phyloP scores from a whole-genome alignment of 2,888 invertebrate genomes.

The Leptodirus hochenwartii region DNA sequence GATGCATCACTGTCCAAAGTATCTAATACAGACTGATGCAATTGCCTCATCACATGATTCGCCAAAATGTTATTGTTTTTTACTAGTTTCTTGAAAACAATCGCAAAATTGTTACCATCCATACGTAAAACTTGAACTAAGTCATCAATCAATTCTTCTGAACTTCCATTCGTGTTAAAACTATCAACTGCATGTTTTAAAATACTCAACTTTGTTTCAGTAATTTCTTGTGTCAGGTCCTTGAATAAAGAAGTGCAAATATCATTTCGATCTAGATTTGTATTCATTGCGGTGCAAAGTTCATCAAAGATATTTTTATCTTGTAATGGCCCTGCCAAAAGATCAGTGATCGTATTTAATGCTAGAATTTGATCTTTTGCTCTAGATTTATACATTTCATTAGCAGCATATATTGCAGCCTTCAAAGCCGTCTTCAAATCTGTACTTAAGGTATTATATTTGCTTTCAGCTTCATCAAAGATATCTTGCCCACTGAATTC shows the following conservation, averaged over 20 bases:
- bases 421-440: slow-evolving; percentile 23
- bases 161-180: slow-evolving; percentile 32
- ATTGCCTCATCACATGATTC: slow-evolving; percentile 34
- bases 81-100: slow-evolving; percentile 47
- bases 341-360: slow-evolving; percentile 21
- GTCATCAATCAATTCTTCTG: slow-evolving; percentile 38
- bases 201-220: slow-evolving; percentile 42
- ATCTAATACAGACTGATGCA: slow-evolving; percentile 30
- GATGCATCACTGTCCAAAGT: slow-evolving; percentile 42
- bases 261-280: slow-evolving; percentile 22
- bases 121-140: slow-evolving; percentile 43
- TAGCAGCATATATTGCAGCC: slow-evolving; percentile 24
- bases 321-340: slow-evolving; percentile 20
- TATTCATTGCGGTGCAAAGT: slow-evolving; percentile 22
- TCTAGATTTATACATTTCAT: slow-evolving; percentile 25
- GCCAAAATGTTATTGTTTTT: slow-evolving; percentile 38
- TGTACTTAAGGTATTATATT: slow-evolving; percentile 19
- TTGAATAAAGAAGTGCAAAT: slow-evolving; percentile 23
- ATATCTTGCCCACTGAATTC: slow-evolving; percentile 14
- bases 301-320: slow-evolving; percentile 20
- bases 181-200: slow-evolving; percentile 36
- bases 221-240: slow-evolving; percentile 30
- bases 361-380: slow-evolving; percentile 27
- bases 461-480: slow-evolving; percentile 19
- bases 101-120: slow-evolving; percentile 38